Evolutionary conservation across 2,113 vertebrate genomes (phyloP), one percentile per base, ranked within the genome.

Genomic region (Chunga burmeisteri): DNA sequence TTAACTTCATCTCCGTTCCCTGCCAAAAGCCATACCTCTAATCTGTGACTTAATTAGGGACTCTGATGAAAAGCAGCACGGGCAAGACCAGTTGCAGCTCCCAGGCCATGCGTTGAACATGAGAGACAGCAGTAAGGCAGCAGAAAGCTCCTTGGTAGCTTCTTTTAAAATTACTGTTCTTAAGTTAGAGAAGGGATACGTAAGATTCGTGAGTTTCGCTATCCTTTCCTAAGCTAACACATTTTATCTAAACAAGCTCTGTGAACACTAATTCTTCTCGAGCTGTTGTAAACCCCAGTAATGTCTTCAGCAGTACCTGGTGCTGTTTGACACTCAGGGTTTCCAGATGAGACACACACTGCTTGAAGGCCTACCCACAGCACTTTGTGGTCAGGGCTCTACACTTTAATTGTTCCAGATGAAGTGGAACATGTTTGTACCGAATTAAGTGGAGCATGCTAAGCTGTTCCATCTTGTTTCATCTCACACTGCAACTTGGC

Each of bases 251-350:
- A 53, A 23, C 2, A 8, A 77, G 71, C 32, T 55, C 62, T 27
- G 32, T 53, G 90, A 53, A 85, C 34, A 11, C 14, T 2, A 16
- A 7, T 20, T 68, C 42, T 25, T 29, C 36, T 13, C 2, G 1
- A 25, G 40, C 38, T 63, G 66, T 22, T 36, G 29, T 34, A 42
- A 73, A 46, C 52, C 46, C 72, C 90, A 65, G 42, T 42, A 36
- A 53, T 36, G 16, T 5, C 79, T 68, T 34, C 58, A 74, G 52
- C 79, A 78, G 8, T 6, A 21, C 77, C 63, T 55, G 30, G 70
- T 34, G 74, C 68, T 73, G 80, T 74, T 53, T 79, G 95, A 97
- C 97, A 98, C 97, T 98, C 97, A 94, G 81, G 95, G 74, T 98
- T 98, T 98, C 97, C 98, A 97, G 93, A 96, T 95, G 90, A 97